Base-by-base conservation (phyloP, 2,797 vertebrate species). In the Sebastes diaconus region DNA sequence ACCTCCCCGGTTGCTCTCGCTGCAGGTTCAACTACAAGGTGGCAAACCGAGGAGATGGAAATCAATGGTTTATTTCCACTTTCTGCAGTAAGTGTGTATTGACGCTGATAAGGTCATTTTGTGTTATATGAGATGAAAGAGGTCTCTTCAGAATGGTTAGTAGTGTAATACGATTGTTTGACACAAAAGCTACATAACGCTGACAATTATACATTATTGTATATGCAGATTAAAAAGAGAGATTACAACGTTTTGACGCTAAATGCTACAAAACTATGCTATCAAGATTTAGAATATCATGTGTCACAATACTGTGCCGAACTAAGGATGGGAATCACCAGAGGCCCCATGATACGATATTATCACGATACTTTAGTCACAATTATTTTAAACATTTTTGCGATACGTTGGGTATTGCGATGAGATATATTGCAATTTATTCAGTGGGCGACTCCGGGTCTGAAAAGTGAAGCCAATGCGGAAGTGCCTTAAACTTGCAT, bases 21-120 rank as follows among this genome's bases (percentile, higher is more conserved):
- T 66, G 74, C 89, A 77, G 75, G 91, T 80, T 89, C 81, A 86
- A 85, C 78, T 87, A 86, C 86, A 85, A 83, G 64, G 55, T 73
- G 85, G 77, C 71, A 76, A 72, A 83, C 80, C 67, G 79, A 84
- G 39, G 60, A 76, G 72, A 69, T 30, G 34, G 27, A 80, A 85
- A 80, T 86, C 83, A 75, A 78, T 87, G 76, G 68, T 78, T 80
- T 77, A 68, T 76, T 60, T 83, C 74, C 79, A 83, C 58, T 75
- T 84, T 86, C 61, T 52, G 55, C 52, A 68, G 1, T 75, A 52
- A 55, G 36, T 52, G 20, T 68, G 16, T 54, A 64, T 24, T 66
- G 74, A 67, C 24, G 29, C 18, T 74, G 50, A 79, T 78, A 52
- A 64, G 36, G 55, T 80, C 29, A 77, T 52, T 85, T 34, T 36